phyloP scores from a whole-genome alignment of 2,113 vertebrate genomes.

The Aptenodytes forsteri region DNA sequence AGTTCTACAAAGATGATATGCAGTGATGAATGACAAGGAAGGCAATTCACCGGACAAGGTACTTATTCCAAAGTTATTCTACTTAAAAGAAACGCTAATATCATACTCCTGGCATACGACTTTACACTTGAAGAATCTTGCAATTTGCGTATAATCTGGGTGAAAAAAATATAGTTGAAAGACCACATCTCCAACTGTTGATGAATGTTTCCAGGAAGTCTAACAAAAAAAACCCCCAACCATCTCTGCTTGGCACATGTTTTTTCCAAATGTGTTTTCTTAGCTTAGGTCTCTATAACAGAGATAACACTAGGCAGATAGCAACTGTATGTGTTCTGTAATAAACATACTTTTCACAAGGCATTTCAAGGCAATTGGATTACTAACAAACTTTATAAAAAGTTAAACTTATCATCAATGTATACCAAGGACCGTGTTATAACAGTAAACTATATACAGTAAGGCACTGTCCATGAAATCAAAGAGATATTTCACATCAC shows the following conservation, averaged over 20 bases:
- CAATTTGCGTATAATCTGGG: neutral
- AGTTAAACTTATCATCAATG: neutral
- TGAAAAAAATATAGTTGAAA: constrained; percentile 5
- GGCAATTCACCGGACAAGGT: neutral
- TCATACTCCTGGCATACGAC: neutral
- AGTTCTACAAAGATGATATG: neutral
- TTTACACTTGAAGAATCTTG: neutral
- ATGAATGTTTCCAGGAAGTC: neutral
- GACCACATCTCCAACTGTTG: neutral
- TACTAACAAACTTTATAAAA: neutral
- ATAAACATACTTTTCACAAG: neutral
- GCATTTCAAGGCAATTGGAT: neutral
- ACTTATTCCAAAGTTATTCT: neutral
- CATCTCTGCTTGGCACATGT: neutral
- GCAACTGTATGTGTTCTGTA: neutral
- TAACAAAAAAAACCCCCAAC: neutral
- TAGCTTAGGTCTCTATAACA: neutral
- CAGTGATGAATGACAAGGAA: neutral
- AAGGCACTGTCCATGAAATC: neutral
- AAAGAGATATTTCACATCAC: neutral
- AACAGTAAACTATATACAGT: neutral
- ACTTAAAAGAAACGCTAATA: neutral
- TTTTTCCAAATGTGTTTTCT: constrained; percentile 15
- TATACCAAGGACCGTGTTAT: neutral
- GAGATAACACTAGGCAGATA: neutral